phyloP scores from a whole-genome alignment of 1,140 invertebrate genomes.

The Drosophila fuyamai region DNA sequence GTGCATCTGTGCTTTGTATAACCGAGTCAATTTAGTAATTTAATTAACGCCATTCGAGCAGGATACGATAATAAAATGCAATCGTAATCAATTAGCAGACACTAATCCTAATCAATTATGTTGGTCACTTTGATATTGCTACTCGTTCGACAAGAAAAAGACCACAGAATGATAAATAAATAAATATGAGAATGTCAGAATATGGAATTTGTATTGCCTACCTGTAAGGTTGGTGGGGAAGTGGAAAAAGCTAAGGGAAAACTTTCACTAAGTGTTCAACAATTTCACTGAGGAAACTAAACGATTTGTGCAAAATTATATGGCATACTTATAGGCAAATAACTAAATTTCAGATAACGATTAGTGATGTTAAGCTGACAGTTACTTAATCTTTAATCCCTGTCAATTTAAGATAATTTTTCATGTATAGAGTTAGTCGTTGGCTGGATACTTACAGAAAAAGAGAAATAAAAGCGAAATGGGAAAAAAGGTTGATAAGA shows the following conservation, averaged over 20 bases:
- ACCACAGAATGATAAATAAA: conserved; percentile 56
- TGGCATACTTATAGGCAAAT: background rate
- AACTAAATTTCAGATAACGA: too few relatives aligned
- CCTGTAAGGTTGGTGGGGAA: background rate
- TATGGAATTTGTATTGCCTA: background rate
- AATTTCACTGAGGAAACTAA: background rate
- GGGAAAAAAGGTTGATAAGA: too few relatives aligned
- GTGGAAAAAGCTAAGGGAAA: background rate
- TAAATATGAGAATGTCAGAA: conserved; percentile 35
- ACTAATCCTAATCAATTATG: conserved; percentile 70
- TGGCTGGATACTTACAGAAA: too few relatives aligned
- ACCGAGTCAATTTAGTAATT: conserved; percentile 80
- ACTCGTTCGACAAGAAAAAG: conserved; percentile 60
- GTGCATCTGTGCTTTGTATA: conserved; percentile 76
- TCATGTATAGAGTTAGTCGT: too few relatives aligned
- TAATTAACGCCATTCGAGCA: conserved; percentile 64
- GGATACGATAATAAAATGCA: conserved; percentile 34
- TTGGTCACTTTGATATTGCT: conserved; percentile 71
- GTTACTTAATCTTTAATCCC: too few relatives aligned
- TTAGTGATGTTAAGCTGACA: too few relatives aligned
- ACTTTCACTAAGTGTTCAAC: background rate
- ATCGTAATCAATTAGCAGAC: conserved; percentile 63
- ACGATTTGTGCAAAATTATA: background rate
- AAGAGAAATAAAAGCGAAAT: too few relatives aligned
- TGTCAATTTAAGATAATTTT: too few relatives aligned